A percentile compares a stretch with the other conserved stretches of the same genome.
phyloP scores from a whole-genome alignment of 1,140 invertebrate species.

The Heterodera carotae region DNA sequence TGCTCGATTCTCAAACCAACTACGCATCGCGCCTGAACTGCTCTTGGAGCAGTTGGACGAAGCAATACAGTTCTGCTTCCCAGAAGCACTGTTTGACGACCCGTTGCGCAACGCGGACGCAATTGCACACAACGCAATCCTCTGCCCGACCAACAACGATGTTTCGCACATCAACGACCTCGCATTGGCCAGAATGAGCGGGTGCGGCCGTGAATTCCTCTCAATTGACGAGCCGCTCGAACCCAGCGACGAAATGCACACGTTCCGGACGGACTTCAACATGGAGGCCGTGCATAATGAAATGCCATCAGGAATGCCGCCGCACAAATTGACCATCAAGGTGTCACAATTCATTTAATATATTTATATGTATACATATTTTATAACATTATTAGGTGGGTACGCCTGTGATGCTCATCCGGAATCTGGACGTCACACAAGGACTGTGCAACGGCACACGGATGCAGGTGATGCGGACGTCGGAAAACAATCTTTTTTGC shows the following conservation, averaged over 20 bases:
- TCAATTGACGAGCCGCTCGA: constrained; percentile 8
- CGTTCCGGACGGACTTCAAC: constrained; percentile 10
- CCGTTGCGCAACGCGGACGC: background rate
- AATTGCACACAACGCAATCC: constrained; percentile 1
- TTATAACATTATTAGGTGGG: background rate
- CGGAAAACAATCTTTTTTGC: background rate
- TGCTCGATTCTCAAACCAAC: background rate
- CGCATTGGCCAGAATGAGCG: background rate
- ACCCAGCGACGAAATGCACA: background rate
- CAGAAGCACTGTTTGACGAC: constrained; percentile 1
- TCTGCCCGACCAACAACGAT: constrained; percentile 6
- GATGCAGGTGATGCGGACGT: background rate
- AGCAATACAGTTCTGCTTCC: constrained; percentile 1
- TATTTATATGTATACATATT: background rate
- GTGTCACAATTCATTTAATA: background rate
- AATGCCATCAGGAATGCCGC: constrained; percentile 64
- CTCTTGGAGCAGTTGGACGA: background rate
- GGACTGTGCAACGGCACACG: constrained; percentile 18
- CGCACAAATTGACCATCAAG: constrained; percentile 66
- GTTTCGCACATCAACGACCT: constrained; percentile 3
- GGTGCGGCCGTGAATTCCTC: background rate
- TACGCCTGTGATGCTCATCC: constrained; percentile 1
- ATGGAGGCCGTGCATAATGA: constrained; percentile 39
- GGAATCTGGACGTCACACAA: constrained; percentile 6
- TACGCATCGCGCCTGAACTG: background rate